Percentiles rank a stretch among this genome's conserved stretches.
These are phyloP conservation scores for Caenorhabditis zanzibari DNA, from an alignment of 2,888 invertebrate species.

Conservation along the genomic window DNA sequence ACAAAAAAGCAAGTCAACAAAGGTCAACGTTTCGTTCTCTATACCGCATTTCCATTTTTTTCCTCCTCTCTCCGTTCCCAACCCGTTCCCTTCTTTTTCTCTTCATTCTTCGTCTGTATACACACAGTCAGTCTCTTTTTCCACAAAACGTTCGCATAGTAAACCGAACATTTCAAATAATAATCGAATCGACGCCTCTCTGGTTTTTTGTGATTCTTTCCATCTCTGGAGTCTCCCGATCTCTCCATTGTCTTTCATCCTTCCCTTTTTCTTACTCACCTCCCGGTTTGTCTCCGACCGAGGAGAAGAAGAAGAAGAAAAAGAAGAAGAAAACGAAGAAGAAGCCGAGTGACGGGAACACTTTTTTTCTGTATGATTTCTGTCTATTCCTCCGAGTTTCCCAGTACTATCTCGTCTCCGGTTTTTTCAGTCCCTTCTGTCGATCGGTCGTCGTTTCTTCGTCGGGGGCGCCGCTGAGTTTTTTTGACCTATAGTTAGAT, in stretches of 20 bases:
- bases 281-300: constrained; percentile 39
- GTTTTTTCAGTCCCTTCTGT: constrained; percentile 25
- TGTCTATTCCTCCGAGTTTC: constrained; percentile 20
- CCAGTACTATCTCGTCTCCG: constrained; percentile 17
- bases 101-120: constrained; percentile 11
- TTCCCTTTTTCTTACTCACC: constrained; percentile 37
- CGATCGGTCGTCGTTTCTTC: constrained; percentile 43
- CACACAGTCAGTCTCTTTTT: constrained; percentile 24
- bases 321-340: constrained; percentile 38
- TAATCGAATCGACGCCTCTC: constrained; percentile 48
- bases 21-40: constrained; percentile 33
- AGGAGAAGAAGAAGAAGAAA: constrained; percentile 35
- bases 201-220: constrained; percentile 32
- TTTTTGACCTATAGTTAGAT: constrained; percentile 63
- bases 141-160: constrained; percentile 44
- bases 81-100: neutral
- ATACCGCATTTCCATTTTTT: constrained; percentile 30
- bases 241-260: neutral
- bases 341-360: constrained; percentile 27
- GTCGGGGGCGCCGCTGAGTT: constrained; percentile 46
- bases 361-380: constrained; percentile 28
- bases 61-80: neutral
- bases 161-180: constrained; percentile 50
- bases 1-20: constrained; percentile 31
- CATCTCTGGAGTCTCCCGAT: constrained; percentile 28